Base-by-base conservation (phyloP, 1,140 invertebrate genomes). In the Heliconius eleuchia region DNA sequence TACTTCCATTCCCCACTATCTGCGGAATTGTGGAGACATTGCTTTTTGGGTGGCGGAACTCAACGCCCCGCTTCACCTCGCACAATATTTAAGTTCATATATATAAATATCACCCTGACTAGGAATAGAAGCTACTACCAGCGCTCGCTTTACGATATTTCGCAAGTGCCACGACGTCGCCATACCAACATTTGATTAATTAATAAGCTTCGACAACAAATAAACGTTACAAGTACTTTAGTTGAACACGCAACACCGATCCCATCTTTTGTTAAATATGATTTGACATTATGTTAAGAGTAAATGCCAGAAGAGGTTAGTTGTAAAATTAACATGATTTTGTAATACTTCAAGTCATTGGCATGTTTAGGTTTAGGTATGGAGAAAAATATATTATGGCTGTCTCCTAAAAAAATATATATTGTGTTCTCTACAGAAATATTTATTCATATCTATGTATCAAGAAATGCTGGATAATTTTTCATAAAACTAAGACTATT, bases 241-340 rank as follows among this genome's bases (percentile, higher is more conserved):
- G 34, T 30, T 66, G n/a, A 66, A 16, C 60, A 66, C 60, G 27
- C 60, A 66, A 27, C n/a, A 57, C 55, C 55, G 76, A 77, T 72
- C 70, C 70, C 23, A 52, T 52, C 39, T 30, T 23, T 18, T 76
- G 76, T 71, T 77, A 77, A 77, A 27, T 71, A 50, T 55, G 66
- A 72, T 30, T 23, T 77, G 76, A 30, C 76, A 77, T 77, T 77
- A 72, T 30, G 60, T 66, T 66, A 66, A 66, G 57, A 60, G 23
- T 66, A 77, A 77, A 77, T 72, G 70, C 50, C 76, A 46, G 42
- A 72, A 19, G 50, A 77, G 76, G 76, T 77, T 70, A 23, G 30
- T 77, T 71, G 30, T 60, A 27, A 71, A 37, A 34, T 72, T 72
- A 71, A 27, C 30, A 55, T 71, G 19, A 23, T 39, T 72, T 30